Percentiles rank a stretch among this genome's conserved stretches.
Evolutionary conservation across 1,140 invertebrate genomes (phyloP).

Genomic region (Monochamus saltuarius): DNA sequence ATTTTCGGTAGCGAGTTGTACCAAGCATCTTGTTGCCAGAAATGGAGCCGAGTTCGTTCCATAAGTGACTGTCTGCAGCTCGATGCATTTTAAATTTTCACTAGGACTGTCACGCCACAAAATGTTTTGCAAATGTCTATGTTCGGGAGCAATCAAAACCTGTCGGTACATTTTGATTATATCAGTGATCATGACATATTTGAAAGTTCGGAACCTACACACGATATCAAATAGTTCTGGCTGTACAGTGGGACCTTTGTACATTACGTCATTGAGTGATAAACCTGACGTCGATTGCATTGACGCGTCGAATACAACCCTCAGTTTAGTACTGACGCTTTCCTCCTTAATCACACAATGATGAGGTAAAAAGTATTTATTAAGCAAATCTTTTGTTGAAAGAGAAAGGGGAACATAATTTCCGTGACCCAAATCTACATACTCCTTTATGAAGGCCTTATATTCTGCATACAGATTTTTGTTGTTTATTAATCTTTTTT

Average conservation of each 20-base stretch:
- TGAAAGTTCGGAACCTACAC: conserved; percentile 8
- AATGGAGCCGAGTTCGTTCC: conserved; percentile 9
- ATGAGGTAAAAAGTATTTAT: conserved; percentile 43
- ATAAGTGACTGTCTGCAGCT: conserved; percentile 20
- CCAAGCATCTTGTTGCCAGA: conserved; percentile 6
- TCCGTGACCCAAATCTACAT: background rate
- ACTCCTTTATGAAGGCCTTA: background rate
- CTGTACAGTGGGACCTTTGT: conserved; percentile 28
- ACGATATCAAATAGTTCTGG: conserved; percentile 23
- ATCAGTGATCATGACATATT: conserved; percentile 10
- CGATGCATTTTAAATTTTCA: conserved; percentile 12
- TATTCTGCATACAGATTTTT: background rate
- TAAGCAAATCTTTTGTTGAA: conserved; percentile 6
- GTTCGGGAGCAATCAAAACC: conserved; percentile 12
- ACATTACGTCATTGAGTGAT: conserved; percentile 41
- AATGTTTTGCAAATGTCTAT: conserved; percentile 19
- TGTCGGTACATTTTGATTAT: conserved; percentile 23
- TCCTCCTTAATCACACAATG: conserved; percentile 38
- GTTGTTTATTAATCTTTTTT: conserved; percentile 19
- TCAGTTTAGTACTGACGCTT: conserved; percentile 44
- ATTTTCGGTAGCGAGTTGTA: too few species aligned
- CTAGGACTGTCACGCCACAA: conserved; percentile 13
- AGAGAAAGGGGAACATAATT: background rate
- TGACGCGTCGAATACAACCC: conserved; percentile 46
- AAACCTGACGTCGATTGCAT: conserved; percentile 38